These are phyloP conservation scores for Zootoca vivipara DNA, from an alignment of 2,113 vertebrate genomes.

Conservation along the genomic window DNA sequence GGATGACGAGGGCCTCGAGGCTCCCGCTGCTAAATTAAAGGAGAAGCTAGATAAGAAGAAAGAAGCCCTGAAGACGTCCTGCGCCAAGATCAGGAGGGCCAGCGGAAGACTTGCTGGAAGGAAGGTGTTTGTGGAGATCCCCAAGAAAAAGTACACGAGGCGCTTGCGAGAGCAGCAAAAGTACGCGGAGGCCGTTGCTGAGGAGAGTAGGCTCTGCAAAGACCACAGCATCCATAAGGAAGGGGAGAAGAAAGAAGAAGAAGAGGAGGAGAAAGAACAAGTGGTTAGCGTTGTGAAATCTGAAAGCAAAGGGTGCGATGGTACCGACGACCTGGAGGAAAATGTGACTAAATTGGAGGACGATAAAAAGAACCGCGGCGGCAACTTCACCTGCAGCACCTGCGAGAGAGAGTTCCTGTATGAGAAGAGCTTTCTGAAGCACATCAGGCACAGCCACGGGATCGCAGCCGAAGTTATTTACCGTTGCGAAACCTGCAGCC, in stretches of 20 bases:
- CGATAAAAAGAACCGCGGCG: conserved; percentile 66
- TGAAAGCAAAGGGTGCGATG: conserved; percentile 52
- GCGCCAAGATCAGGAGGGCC: conserved; percentile 72
- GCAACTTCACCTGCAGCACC: conserved; percentile 81
- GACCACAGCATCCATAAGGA: neutral
- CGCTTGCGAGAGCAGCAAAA: conserved; percentile 75
- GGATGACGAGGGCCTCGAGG: neutral
- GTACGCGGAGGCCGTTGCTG: conserved; percentile 29
- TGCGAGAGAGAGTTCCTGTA: conserved; percentile 76
- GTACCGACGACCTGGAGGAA: conserved; percentile 30
- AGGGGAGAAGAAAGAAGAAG: conserved; percentile 30
- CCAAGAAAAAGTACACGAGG: conserved; percentile 79
- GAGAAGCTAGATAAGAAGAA: conserved; percentile 67
- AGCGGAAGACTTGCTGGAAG: conserved; percentile 81
- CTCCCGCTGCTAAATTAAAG: conserved; percentile 45
- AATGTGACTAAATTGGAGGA: conserved; percentile 36
- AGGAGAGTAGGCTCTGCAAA: neutral
- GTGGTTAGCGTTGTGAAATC: neutral
- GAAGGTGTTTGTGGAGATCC: conserved; percentile 81
- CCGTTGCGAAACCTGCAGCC: conserved; percentile 88
- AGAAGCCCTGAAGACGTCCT: conserved; percentile 67
- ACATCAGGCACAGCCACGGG: conserved; percentile 83
- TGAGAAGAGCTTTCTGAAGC: conserved; percentile 82
- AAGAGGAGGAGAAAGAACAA: conserved; percentile 40
- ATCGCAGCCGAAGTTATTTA: conserved; percentile 81